Evolutionary conservation across 2,797 vertebrate genomes (phyloP).

Genomic region (Malacoctenus gilli): DNA sequence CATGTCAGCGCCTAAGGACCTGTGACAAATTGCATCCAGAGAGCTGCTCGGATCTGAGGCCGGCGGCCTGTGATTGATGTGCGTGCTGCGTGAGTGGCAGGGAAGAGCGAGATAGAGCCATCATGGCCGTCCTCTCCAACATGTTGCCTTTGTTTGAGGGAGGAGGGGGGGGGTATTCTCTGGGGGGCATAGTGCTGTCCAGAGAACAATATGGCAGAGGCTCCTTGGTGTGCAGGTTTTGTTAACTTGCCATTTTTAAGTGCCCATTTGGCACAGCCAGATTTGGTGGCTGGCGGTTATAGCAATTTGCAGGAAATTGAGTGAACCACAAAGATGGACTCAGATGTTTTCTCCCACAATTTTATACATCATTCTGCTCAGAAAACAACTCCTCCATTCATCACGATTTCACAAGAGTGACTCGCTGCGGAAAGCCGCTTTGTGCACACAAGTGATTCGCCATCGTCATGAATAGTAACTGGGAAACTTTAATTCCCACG

Average conservation of each 20-base stretch:
- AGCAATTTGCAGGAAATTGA: constrained; percentile 37
- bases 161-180: constrained; percentile 56
- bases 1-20: constrained; percentile 70
- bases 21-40: constrained; percentile 74
- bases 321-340: constrained; percentile 19
- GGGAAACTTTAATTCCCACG: constrained; percentile 55
- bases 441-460: constrained; percentile 39
- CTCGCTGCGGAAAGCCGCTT: constrained; percentile 9
- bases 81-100: constrained; percentile 74
- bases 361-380: constrained; percentile 10
- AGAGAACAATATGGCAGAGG: constrained; percentile 57
- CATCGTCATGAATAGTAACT: constrained; percentile 41
- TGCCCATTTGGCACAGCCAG: constrained; percentile 50
- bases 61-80: constrained; percentile 75
- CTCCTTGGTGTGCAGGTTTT: constrained; percentile 59
- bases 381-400: neutral
- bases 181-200: constrained; percentile 51
- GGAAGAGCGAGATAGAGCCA: constrained; percentile 72
- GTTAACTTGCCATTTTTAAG: constrained; percentile 59
- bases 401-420: constrained; percentile 5
- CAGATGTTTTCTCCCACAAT: constrained; percentile 28
- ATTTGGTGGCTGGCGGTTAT: constrained; percentile 36
- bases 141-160: constrained; percentile 65
- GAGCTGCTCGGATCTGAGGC: constrained; percentile 50
- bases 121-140: constrained; percentile 63